Evolutionary conservation across 1,140 invertebrate species (phyloP).

Genomic region (Coptotermes formosanus): DNA sequence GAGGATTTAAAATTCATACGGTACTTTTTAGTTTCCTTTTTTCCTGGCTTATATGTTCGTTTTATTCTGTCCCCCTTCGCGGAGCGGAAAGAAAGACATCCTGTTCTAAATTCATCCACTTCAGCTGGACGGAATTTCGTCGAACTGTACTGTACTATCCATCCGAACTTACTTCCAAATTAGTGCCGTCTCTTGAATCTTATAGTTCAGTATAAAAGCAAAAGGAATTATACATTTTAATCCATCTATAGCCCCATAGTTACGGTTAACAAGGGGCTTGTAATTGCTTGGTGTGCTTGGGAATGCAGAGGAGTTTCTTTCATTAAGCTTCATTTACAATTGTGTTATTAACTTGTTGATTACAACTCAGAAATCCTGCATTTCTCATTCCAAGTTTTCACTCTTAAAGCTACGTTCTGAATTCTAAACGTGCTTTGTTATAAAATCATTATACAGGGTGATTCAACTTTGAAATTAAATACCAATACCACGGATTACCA

Average conservation of each 20-base stretch:
- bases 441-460: not conserved
- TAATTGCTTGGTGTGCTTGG: not conserved
- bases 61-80: not conserved
- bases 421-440: not conserved
- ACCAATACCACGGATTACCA: too few species aligned
- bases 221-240: not conserved
- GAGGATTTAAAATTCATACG: not conserved
- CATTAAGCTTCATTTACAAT: slow-evolving; percentile 7
- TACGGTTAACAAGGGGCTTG: not conserved
- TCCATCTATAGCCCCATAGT: too few species aligned
- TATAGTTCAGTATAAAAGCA: not conserved
- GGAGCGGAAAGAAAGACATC: not conserved
- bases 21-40: not conserved
- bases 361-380: not conserved
- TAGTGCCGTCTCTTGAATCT: not conserved
- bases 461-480: not conserved
- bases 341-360: not conserved
- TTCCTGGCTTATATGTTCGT: not conserved
- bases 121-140: not conserved
- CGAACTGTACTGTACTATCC: not conserved
- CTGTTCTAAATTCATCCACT: not conserved
- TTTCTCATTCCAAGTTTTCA: not conserved
- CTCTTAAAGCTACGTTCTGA: not conserved
- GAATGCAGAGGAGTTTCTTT: not conserved
- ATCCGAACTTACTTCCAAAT: not conserved